Conservation (phyloP, 2,797 vertebrate genomes). For the Nannoperca obscura region DNA sequence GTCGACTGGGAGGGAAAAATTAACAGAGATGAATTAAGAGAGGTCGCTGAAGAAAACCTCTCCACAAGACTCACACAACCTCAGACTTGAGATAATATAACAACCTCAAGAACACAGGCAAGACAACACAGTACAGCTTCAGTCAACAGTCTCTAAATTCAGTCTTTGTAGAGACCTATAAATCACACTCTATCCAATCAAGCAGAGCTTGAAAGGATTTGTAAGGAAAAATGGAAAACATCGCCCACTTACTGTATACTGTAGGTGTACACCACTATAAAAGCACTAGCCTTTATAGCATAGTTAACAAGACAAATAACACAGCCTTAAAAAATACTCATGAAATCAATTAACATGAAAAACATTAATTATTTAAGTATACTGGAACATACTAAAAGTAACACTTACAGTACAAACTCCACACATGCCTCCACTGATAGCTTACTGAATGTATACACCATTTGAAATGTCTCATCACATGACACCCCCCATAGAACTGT, state of each 20-base stretch:
- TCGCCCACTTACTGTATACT: not conserved
- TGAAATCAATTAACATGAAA: slow-evolving; percentile 4
- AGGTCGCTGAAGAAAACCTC: slow-evolving; percentile 5
- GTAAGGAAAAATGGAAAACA: not conserved
- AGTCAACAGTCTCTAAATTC: not conserved
- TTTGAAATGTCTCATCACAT: slow-evolving; percentile 30
- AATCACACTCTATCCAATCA: not conserved
- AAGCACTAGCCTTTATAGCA: not conserved
- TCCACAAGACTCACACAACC: not conserved
- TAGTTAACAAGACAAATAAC: not conserved
- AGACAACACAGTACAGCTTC: not conserved
- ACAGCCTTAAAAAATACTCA: not conserved
- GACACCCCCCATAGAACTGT: slow-evolving; percentile 1
- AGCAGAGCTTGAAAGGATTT: slow-evolving; percentile 4
- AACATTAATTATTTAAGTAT: slow-evolving; percentile 1
- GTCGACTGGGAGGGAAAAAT: not conserved
- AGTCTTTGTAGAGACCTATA: slow-evolving; percentile 1
- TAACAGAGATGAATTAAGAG: slow-evolving; percentile 8
- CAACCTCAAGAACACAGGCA: not conserved
- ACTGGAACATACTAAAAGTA: slow-evolving; percentile 2
- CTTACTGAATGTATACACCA: slow-evolving; percentile 4
- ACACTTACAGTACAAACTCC: slow-evolving; percentile 16
- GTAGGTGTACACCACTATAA: not conserved
- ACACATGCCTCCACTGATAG: not conserved
- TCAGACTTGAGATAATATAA: not conserved